Evolutionary conservation across 1,140 invertebrate genomes (phyloP), one percentile per base, ranked within the genome.

Genomic region (Penaeus chinensis): DNA sequence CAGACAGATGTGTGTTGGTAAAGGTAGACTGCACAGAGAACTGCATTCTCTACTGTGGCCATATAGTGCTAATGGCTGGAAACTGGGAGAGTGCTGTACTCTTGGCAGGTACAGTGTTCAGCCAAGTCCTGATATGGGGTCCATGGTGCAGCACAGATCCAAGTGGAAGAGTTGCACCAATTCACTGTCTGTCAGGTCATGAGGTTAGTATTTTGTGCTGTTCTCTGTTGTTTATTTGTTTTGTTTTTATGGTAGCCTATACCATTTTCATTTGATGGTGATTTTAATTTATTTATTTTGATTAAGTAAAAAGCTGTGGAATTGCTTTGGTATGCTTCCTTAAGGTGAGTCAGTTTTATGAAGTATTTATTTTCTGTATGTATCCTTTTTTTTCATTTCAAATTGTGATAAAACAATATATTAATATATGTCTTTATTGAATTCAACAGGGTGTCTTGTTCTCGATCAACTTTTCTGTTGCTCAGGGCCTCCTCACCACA

Each of bases 11-110:
- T 13, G 54, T 87, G 74, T 22, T 74, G 37, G 65, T 32, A 27
- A 80, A 24, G 60, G 78, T 54, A 60, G 78, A 71, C 18, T 82
- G 85, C 74, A 27, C 79, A 19, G 85, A 87, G 42, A 87, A 74
- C n/a, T 87, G 85, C 60, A 77, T 87, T 19, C 78, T 87, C 8
- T 87, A 80, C 54, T 87, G 47, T 62, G 85, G 85, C 4, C 69
- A 61, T 42, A 27, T 87, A 60, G 85, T 87, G n/a, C 61, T 87
- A 32, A 81, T 71, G 60, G 60, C 85, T 32, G 85, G 85, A 16
- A 37, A 11, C 10, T 76, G 79, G 78, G 79, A 81, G n/a, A 82
- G 85, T 82, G 85, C 65, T 62, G 66, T 87, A 10, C 54, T 87
- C 22, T 24, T 87, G 54, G 85, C 85, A n/a, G 85, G 85, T 20